Evolutionary conservation across 2,888 invertebrate genomes (phyloP).

Genomic region (Meta bourneti): DNA sequence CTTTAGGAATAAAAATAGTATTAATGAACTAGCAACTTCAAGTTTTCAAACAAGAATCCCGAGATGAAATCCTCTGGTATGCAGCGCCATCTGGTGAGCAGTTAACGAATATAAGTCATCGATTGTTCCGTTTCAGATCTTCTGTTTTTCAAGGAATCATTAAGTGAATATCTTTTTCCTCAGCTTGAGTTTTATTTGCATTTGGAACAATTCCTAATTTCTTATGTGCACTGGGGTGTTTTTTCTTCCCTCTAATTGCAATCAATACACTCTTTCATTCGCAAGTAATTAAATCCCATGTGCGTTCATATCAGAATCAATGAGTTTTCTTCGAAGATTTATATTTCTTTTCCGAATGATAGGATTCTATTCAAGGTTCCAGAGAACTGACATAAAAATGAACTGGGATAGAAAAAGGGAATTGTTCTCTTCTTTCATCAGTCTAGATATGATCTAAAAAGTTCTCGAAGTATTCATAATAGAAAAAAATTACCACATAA

Average conservation of each 20-base stretch:
- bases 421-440: neutral
- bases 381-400: neutral
- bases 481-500: neutral
- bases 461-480: neutral
- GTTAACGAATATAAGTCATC: neutral
- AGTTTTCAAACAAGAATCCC: too few species aligned
- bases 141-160: conserved; percentile 55
- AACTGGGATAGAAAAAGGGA: neutral
- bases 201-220: conserved; percentile 59
- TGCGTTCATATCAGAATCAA: conserved; percentile 33
- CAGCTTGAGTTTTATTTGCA: conserved; percentile 61
- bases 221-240: conserved; percentile 25
- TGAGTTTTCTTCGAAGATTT: neutral
- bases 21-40: too few species aligned
- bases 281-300: conserved; percentile 64
- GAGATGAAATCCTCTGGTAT: too few species aligned
- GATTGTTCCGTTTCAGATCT: neutral
- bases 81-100: conserved; percentile 5
- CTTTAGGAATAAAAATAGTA: neutral
- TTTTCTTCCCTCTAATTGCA: conserved; percentile 49
- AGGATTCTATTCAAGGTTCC: neutral
- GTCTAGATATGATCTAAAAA: neutral
- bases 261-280: conserved; percentile 64
- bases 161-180: conserved; percentile 64
- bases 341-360: neutral